A percentile compares a stretch with the other conserved stretches of the same genome.
phyloP scores from a whole-genome alignment of 2,888 invertebrate genomes.

The Crioceris asparagi region DNA sequence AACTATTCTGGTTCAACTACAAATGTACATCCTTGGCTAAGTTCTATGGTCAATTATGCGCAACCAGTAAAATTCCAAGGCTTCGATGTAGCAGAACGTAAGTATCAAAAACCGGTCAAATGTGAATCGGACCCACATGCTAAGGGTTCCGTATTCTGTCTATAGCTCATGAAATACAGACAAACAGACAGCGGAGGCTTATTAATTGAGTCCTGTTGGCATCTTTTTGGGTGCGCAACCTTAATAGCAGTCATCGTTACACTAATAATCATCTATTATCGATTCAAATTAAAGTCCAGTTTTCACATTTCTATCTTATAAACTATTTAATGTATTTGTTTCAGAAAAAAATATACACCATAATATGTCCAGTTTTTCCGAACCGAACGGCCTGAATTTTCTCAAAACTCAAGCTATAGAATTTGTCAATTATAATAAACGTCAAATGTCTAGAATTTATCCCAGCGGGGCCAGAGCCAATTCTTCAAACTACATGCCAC shows the following conservation, averaged over 20 bases:
- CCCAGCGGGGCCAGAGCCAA: slow-evolving; percentile 98
- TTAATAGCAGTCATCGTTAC: no score
- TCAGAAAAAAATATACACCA: slow-evolving; percentile 89
- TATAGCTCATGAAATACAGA: no score
- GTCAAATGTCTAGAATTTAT: slow-evolving; percentile 98
- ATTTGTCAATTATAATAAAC: slow-evolving; percentile 99
- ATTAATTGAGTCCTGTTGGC: no score
- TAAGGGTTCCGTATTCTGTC: no score
- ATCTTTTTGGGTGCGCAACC: no score
- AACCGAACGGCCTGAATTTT: slow-evolving; percentile 92
- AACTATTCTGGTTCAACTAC: slow-evolving; percentile 96
- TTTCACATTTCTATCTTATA: no score
- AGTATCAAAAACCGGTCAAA: no score
- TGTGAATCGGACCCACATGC: no score
- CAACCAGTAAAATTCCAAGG: slow-evolving; percentile 98
- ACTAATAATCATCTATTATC: no score
- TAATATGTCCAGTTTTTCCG: slow-evolving; percentile 99
- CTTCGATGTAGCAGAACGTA: slow-evolving; percentile 94
- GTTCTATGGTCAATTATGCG: slow-evolving; percentile 98
- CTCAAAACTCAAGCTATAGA: slow-evolving; percentile 94
- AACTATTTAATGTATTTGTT: slow-evolving; percentile 30
- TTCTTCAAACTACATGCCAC: slow-evolving; percentile 99
- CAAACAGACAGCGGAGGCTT: no score
- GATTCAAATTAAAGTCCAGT: no score
- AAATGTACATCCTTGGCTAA: slow-evolving; percentile 97